Evolutionary conservation across 2,797 vertebrate genomes (phyloP), one percentile per base, ranked within the genome.

Genomic region (Channa striata): DNA sequence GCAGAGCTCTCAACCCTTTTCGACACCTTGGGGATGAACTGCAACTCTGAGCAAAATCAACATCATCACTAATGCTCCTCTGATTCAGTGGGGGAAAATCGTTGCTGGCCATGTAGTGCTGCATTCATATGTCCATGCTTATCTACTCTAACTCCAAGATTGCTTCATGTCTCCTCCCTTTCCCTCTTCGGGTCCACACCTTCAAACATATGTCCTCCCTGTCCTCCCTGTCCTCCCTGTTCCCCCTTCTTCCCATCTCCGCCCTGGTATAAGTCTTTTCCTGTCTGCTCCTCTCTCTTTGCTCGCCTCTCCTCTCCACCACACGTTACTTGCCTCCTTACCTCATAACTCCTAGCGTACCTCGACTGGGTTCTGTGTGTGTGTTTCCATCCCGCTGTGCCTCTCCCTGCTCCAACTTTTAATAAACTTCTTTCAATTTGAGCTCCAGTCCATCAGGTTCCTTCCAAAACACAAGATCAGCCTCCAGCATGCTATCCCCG

Each of bases 391-490:
- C 57, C 6, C 50, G 11, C 47, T 33, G 12, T 42, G 43, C 20
- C 53, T 68, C 71, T 61, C 71, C 73, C 58, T 64, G 39, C 42
- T 78, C 67, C 54, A 68, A 30, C 62, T 57, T 42, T 51, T 59
- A 66, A 78, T 83, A 36, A 65, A 47, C 70, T 42, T 70, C 59
- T 54, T 80, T 44, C 42, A 33, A 37, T 37, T 72, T 63, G 59
- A 62, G 69, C 59, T 74, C 46, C 40, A 64, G 77, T 86, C 80
- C 72, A 85, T 67, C 76, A 64, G 53, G 21, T 73, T 33, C 13
- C 47, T 46, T 84, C 78, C 73, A 61, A 80, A 79, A 77, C 72
- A 62, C 9, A 11, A 62, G 52, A 71, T 60, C 68, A 34, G 14
- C 53, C 70, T 61, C 52, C 43, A 39, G 51, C 57, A 33, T 20